Evolutionary conservation across 2,797 vertebrate species (phyloP), one percentile per base, ranked within the genome.

Genomic region (Ctenopoma kingsleyae): DNA sequence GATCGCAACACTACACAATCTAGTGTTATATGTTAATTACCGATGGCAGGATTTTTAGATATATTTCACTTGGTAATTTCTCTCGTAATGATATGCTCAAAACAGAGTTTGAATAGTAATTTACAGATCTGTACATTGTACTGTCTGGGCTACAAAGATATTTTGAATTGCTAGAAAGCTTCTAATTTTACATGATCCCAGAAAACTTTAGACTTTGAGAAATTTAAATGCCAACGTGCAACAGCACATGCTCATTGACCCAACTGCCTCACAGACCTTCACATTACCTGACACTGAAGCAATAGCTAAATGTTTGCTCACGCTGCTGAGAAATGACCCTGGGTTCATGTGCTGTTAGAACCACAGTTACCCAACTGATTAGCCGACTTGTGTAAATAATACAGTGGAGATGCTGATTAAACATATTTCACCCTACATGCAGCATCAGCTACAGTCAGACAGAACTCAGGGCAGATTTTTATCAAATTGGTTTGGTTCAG

Each of bases 241-340:
- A 52, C 63, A 48, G 61, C 48, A 76, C 82, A 81, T 85, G 88
- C 76, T 75, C 81, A 59, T 58, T 90, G 91, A 91, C 80, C 88
- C 61, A 67, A 52, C 76, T 76, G 53, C 60, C 56, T 71, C 55
- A 27, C 65, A 88, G 92, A 93, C 92, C 91, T 93, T 94, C 89
- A 92, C 86, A 90, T 89, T 81, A 80, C 71, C 76, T 87, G 87
- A 84, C 81, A 82, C 82, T 94, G 91, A 92, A 78, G 93, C 93
- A 95, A 94, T 94, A 84, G 81, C 93, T 92, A 91, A 94, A 93
- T 95, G 93, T 95, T 95, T 94, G 90, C 88, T 81, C 76, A 90
- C 60, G 61, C 63, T 64, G 85, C 92, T 88, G 86, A 83, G 75
- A 88, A 87, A 91, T 85, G 73, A 85, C 90, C 89, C 79, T 71